A percentile compares a stretch with the other conserved stretches of the same genome.
Conservation (phyloP, 2,113 vertebrate genomes). For the Orcinus orca region DNA sequence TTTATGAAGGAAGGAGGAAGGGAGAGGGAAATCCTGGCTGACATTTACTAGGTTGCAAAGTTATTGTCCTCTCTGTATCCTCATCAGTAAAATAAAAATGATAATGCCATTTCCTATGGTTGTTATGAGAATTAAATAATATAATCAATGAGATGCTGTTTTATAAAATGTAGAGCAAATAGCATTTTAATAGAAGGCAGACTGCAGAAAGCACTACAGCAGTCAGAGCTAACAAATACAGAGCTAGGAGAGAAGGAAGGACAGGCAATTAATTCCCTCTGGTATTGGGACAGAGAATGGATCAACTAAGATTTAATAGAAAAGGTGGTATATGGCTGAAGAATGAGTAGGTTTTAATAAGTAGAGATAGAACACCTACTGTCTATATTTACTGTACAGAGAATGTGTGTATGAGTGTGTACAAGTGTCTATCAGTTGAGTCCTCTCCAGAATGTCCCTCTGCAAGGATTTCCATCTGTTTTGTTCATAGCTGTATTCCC, state of each 20-base stretch:
- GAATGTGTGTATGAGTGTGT: neutral
- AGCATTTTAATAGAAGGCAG: conserved; percentile 15
- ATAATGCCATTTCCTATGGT: neutral
- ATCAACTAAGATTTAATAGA: neutral
- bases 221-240: neutral
- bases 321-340: neutral
- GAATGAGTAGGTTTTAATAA: neutral
- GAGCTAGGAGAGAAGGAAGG: neutral
- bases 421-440: neutral
- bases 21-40: neutral
- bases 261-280: neutral
- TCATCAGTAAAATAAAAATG: neutral
- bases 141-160: neutral
- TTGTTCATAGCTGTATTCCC: neutral
- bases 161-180: neutral
- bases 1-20: neutral
- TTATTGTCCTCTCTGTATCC: neutral
- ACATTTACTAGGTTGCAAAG: neutral
- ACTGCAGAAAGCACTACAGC: neutral
- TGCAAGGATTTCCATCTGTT: neutral
- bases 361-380: neutral
- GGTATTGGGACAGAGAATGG: neutral
- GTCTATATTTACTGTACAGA: neutral
- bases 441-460: neutral
- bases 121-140: conserved; percentile 17